These are phyloP conservation scores for Dicentrarchus labrax DNA, from an alignment of 2,113 vertebrate species.

Conservation along the genomic window DNA sequence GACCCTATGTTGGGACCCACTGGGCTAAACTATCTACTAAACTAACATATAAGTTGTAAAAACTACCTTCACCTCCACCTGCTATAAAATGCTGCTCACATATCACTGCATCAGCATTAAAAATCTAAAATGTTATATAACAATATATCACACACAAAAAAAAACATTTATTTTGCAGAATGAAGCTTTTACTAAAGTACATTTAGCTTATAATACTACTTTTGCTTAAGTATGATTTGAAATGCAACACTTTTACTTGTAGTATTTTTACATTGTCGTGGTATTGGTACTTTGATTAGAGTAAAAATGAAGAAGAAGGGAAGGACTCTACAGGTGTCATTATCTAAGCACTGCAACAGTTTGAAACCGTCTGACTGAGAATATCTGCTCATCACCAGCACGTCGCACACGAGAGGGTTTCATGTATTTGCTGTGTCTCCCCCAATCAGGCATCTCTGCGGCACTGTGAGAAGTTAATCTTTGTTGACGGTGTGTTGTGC, in stretches of 20 bases:
- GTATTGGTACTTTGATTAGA: background rate
- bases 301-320: background rate
- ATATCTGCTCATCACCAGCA: constrained; percentile 34
- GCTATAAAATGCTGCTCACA: background rate
- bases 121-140: background rate
- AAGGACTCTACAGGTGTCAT: constrained; percentile 34
- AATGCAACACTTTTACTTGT: background rate
- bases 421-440: constrained; percentile 51
- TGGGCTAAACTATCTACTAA: too few relatives aligned
- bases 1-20: too few relatives aligned
- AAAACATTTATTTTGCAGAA: background rate
- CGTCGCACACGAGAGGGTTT: constrained; percentile 60
- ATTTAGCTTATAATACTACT: background rate
- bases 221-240: background rate
- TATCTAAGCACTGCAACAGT: constrained; percentile 5
- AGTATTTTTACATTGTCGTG: background rate
- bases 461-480: constrained; percentile 79
- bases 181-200: background rate
- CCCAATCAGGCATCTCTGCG: constrained; percentile 63
- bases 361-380: constrained; percentile 16
- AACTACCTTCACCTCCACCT: background rate
- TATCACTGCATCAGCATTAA: background rate
- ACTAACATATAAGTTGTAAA: too few relatives aligned
- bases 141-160: background rate
- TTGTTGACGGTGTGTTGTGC: constrained; percentile 79